Percentiles rank a stretch among this genome's conserved stretches.
Evolutionary conservation across 2,888 invertebrate genomes (phyloP).

Genomic region (Frankliniella intonsa): DNA sequence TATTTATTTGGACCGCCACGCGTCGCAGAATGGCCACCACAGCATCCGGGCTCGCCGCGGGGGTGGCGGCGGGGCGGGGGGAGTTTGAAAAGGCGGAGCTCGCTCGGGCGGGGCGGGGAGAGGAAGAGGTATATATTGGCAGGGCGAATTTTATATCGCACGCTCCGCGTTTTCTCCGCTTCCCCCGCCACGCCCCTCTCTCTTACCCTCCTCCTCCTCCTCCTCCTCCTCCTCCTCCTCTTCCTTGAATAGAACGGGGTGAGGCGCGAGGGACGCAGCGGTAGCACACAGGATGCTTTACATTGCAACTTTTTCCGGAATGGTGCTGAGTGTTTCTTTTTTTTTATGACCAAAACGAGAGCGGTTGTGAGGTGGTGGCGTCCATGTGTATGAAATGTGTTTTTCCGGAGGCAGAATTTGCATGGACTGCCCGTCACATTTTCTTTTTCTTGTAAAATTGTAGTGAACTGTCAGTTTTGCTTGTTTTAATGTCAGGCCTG

Average conservation of each 20-base stretch:
- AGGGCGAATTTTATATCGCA: not conserved
- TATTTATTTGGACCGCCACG: slow-evolving; percentile 22
- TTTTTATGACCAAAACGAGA: not conserved
- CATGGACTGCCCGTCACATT: no score
- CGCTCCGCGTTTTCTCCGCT: not conserved
- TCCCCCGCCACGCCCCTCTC: not conserved
- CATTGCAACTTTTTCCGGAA: slow-evolving; percentile 1
- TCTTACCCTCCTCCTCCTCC: not conserved
- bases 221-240: no score
- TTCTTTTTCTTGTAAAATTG: no score
- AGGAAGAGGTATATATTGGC: not conserved
- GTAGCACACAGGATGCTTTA: slow-evolving; percentile 1
- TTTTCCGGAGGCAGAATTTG: no score
- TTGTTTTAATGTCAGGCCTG: no score
- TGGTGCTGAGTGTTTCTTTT: not conserved
- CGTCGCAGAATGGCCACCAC: not conserved
- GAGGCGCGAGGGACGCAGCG: not conserved
- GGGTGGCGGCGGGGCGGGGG: not conserved
- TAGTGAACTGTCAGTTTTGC: no score
- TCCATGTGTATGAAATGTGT: no score
- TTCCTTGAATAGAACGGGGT: no score
- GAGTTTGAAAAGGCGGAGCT: not conserved
- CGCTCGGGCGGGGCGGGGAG: not conserved
- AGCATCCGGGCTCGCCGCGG: no score
- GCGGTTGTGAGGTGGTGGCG: not conserved